Percentiles rank a stretch among this genome's conserved stretches.
phyloP scores from a whole-genome alignment of 2,888 invertebrate species.

The Opisthograptis luteolata region DNA sequence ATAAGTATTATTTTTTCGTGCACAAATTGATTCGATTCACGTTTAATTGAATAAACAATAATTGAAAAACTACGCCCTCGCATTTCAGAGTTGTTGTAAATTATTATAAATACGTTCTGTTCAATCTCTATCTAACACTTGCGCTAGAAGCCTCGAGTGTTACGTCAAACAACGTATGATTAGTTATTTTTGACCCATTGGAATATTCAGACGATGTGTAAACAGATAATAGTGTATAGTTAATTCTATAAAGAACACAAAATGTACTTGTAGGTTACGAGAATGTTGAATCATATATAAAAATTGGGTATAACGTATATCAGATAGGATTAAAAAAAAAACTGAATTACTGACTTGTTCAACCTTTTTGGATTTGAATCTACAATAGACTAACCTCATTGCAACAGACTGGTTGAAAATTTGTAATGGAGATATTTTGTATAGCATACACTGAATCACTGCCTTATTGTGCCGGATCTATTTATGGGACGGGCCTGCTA shows the following conservation, averaged over 20 bases:
- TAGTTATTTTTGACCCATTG: slow-evolving; percentile 72
- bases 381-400: slow-evolving; percentile 81
- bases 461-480: slow-evolving; percentile 82
- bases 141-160: slow-evolving; percentile 50
- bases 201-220: slow-evolving; percentile 75
- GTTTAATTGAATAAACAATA: slow-evolving; percentile 50
- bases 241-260: slow-evolving; percentile 76
- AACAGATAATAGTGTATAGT: slow-evolving; percentile 76
- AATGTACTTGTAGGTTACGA: slow-evolving; percentile 82
- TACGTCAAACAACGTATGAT: slow-evolving; percentile 45
- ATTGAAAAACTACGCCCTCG: slow-evolving; percentile 67
- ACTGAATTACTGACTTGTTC: slow-evolving; percentile 76
- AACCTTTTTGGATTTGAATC: slow-evolving; percentile 84
- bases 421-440: slow-evolving; percentile 81
- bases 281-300: slow-evolving; percentile 79
- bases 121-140: slow-evolving; percentile 45
- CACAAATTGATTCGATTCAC: slow-evolving; percentile 65
- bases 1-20: slow-evolving; percentile 66
- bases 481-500: slow-evolving; percentile 57
- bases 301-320: slow-evolving; percentile 76
- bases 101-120: slow-evolving; percentile 56
- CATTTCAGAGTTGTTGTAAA: slow-evolving; percentile 73
- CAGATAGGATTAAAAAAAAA: slow-evolving; percentile 73
- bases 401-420: slow-evolving; percentile 81
- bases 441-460: slow-evolving; percentile 82